Evolutionary conservation across 2,888 invertebrate genomes (phyloP).

Genomic region (Caenorhabditis imperialis): DNA sequence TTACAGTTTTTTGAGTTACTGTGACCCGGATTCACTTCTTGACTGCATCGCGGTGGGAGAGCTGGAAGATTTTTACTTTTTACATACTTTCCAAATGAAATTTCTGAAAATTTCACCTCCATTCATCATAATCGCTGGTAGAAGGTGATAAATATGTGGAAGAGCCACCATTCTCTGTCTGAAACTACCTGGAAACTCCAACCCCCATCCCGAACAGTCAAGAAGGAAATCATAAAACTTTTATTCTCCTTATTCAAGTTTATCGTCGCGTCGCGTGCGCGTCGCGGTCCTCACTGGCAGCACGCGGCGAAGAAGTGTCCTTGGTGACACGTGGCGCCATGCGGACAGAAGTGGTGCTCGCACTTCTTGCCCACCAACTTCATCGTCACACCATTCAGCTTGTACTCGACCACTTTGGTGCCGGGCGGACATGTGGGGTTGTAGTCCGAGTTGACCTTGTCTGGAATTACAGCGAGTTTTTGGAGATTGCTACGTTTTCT

Average conservation of each 20-base stretch:
- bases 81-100: neutral
- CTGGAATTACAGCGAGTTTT: conserved; percentile 17
- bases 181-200: no score
- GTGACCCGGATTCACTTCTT: neutral
- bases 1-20: neutral
- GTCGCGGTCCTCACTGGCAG: conserved; percentile 56
- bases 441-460: conserved; percentile 45
- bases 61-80: neutral
- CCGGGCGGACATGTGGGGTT: conserved; percentile 49
- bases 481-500: no score
- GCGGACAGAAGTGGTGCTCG: conserved; percentile 57
- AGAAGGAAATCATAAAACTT: conserved; percentile 6
- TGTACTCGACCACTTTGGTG: conserved; percentile 40
- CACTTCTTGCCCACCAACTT: conserved; percentile 58
- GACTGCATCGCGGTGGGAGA: conserved; percentile 15
- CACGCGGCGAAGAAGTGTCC: conserved; percentile 61
- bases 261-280: no score
- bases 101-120: conserved; percentile 4
- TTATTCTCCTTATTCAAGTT: conserved; percentile 12
- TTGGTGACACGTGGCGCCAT: conserved; percentile 41
- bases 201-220: no score
- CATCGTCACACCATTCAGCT: conserved; percentile 47
- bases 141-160: conserved; percentile 36
- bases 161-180: conserved; percentile 5
- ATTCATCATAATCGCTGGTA: conserved; percentile 17